Evolutionary conservation across 2,113 vertebrate species (phyloP).

Genomic region (Myxocyprinus asiaticus): DNA sequence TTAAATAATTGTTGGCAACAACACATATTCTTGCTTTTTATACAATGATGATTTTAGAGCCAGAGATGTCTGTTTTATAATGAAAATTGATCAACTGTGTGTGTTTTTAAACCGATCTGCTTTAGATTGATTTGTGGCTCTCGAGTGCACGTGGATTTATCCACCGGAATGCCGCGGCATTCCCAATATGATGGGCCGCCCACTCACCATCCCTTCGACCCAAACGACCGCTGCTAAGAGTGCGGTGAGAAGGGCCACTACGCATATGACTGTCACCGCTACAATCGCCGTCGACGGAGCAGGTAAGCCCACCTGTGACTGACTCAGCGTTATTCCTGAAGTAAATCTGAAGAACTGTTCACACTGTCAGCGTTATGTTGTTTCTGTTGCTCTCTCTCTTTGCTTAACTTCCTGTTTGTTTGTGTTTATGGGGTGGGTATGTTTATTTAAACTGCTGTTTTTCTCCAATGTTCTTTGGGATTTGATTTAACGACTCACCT

Average conservation of each 20-base stretch:
- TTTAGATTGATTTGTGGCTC: conserved; percentile 81
- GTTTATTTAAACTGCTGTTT: conserved; percentile 59
- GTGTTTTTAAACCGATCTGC: conserved; percentile 29
- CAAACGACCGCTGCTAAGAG: conserved; percentile 87
- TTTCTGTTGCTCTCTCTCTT: conserved; percentile 31
- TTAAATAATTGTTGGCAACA: no score
- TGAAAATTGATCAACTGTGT: not conserved
- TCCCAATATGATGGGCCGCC: conserved; percentile 84
- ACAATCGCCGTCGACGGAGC: conserved; percentile 82
- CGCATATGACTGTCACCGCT: conserved; percentile 88
- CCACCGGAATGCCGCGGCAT: conserved; percentile 85
- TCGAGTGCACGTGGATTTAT: conserved; percentile 83
- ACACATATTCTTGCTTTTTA: no score
- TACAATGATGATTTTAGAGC: no score
- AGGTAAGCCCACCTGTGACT: conserved; percentile 71
- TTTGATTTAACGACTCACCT: conserved; percentile 85
- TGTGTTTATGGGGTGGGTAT: conserved; percentile 41
- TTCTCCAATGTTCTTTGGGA: conserved; percentile 75
- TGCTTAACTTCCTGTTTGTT: conserved; percentile 33
- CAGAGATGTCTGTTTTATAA: no score
- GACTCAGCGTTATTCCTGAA: not conserved
- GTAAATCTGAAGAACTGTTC: no score
- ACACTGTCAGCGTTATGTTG: not conserved
- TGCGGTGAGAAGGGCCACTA: conserved; percentile 91
- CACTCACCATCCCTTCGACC: conserved; percentile 83